These are phyloP conservation scores for Silurus aristotelis DNA, from an alignment of 2,797 vertebrate species.

Conservation along the genomic window DNA sequence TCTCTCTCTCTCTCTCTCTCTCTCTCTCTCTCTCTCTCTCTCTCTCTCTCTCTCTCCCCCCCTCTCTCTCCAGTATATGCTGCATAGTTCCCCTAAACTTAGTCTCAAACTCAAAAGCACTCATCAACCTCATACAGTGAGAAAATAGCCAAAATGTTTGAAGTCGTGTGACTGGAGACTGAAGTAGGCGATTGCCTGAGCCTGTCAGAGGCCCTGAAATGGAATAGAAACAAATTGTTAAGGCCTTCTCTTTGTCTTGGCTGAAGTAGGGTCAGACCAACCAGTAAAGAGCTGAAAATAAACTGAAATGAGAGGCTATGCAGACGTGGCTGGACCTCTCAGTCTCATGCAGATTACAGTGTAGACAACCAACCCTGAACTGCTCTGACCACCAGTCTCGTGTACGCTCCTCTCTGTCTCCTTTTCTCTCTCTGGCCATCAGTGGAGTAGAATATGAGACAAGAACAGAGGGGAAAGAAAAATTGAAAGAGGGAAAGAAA, in stretches of 20 bases:
- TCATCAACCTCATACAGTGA: slow-evolving; percentile 29
- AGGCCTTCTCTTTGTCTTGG: slow-evolving; percentile 53
- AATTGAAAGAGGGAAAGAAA: neutral
- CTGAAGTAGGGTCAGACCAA: slow-evolving; percentile 47
- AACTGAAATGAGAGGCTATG: slow-evolving; percentile 62
- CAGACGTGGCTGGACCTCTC: slow-evolving; percentile 51
- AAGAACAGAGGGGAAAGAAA: slow-evolving; percentile 6
- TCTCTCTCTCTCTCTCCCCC: neutral
- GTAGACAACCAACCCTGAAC: slow-evolving; percentile 40
- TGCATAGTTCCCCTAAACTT: neutral
- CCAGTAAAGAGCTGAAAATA: slow-evolving; percentile 64
- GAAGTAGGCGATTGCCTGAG: neutral
- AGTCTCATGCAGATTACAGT: slow-evolving; percentile 60
- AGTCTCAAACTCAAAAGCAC: slow-evolving; percentile 18
- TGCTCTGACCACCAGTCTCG: slow-evolving; percentile 51
- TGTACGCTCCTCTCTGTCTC: slow-evolving; percentile 12
- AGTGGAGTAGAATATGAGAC: neutral
- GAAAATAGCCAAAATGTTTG: slow-evolving; percentile 36
- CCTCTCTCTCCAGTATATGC: no score
- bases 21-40: neutral
- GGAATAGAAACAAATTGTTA: slow-evolving; percentile 58
- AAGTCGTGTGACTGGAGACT: slow-evolving; percentile 24
- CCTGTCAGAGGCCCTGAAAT: slow-evolving; percentile 41
- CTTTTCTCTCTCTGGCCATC: neutral
- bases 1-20: neutral